phyloP scores from a whole-genome alignment of 2,888 invertebrate species.

The Pollenia amentaria region DNA sequence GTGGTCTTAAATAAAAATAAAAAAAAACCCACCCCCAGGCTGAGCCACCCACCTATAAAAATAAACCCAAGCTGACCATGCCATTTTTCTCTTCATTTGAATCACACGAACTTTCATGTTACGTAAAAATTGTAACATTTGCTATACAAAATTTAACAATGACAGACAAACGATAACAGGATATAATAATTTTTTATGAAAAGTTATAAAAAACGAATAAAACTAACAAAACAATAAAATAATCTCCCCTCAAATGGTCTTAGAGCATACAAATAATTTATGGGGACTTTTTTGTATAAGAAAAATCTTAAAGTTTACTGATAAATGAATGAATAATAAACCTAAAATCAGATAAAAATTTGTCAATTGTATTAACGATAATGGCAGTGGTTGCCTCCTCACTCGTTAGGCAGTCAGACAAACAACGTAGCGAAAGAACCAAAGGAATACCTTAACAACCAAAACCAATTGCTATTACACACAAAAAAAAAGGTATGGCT shows the following conservation, averaged over 20 bases:
- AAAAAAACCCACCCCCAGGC: no score
- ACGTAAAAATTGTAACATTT: slow-evolving; percentile 7
- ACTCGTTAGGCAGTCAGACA: not conserved
- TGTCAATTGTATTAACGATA: slow-evolving; percentile 20
- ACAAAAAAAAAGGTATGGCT: not conserved
- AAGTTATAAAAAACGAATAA: not conserved
- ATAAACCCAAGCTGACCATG: not conserved
- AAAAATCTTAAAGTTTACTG: slow-evolving; percentile 8
- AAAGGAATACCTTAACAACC: not conserved
- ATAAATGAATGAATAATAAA: slow-evolving; percentile 31
- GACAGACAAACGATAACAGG: slow-evolving; percentile 16
- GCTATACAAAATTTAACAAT: not conserved
- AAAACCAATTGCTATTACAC: not conserved
- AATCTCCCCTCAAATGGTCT: slow-evolving; percentile 16
- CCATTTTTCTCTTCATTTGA: not conserved
- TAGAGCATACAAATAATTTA: slow-evolving; percentile 19
- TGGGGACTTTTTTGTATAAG: slow-evolving; percentile 6
- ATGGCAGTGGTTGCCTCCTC: not conserved
- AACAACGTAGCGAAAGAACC: not conserved
- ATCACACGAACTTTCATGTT: not conserved
- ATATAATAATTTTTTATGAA: slow-evolving; percentile 14
- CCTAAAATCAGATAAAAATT: slow-evolving; percentile 35
- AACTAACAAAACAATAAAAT: slow-evolving; percentile 25
- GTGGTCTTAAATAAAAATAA: no score
- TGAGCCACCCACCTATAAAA: no score